phyloP scores from a whole-genome alignment of 2,888 invertebrate genomes.

The Heliconius erato region DNA sequence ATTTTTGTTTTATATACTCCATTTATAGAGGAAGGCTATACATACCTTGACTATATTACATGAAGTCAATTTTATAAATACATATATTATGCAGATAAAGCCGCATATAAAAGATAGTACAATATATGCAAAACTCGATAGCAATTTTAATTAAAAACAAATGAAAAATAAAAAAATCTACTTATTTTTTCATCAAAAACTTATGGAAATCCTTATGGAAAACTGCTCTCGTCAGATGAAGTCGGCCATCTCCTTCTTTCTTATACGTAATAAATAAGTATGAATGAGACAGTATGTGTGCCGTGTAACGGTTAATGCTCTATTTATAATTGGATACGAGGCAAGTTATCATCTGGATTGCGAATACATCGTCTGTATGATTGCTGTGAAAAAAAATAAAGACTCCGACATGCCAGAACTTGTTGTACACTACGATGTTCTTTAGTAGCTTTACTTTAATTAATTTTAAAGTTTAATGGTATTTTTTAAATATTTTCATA shows the following conservation, averaged over 20 bases:
- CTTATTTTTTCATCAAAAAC: not conserved
- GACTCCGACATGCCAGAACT: not conserved
- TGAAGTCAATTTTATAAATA: no score
- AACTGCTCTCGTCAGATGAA: constrained; percentile 29
- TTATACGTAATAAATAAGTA: not conserved
- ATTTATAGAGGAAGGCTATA: no score
- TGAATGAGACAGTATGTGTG: constrained; percentile 43
- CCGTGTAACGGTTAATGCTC: constrained; percentile 74
- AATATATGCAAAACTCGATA: not conserved
- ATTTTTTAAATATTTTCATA: not conserved
- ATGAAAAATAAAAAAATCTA: not conserved
- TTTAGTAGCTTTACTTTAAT: not conserved
- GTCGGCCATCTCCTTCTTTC: constrained; percentile 7
- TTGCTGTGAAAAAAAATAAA: constrained; percentile 12
- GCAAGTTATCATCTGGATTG: constrained; percentile 69
- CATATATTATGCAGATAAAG: no score
- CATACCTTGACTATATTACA: no score
- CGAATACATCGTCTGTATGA: constrained; percentile 50
- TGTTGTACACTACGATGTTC: not conserved
- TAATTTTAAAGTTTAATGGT: not conserved
- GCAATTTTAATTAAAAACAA: constrained; percentile 4
- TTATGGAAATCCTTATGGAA: constrained; percentile 43
- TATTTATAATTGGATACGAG: constrained; percentile 78
- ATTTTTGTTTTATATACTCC: no score
- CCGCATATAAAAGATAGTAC: no score